Evolutionary conservation across 2,888 invertebrate genomes (phyloP).

Genomic region (Odontothrips loti): DNA sequence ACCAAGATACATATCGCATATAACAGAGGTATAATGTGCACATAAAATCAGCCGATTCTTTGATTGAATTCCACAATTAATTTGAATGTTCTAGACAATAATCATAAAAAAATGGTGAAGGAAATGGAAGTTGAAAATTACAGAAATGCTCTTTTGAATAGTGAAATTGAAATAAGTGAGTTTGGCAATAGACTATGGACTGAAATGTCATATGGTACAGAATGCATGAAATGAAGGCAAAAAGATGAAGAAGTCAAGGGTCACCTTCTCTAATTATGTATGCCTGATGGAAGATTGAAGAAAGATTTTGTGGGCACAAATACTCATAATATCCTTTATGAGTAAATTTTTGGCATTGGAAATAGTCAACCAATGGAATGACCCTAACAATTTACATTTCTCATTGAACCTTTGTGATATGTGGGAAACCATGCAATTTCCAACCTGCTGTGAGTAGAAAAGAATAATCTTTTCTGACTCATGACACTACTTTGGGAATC

Average conservation of each 20-base stretch:
- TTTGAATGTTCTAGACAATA: slow-evolving; percentile 11
- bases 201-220: no score
- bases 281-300: neutral
- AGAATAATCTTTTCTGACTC: neutral
- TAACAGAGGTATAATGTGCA: slow-evolving; percentile 5
- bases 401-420: slow-evolving; percentile 10
- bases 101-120: neutral
- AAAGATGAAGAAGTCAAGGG: no score
- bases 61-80: no score
- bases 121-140: neutral
- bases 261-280: neutral
- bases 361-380: neutral
- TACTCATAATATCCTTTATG: neutral
- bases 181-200: no score
- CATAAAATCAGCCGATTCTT: neutral
- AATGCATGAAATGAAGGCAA: no score
- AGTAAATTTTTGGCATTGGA: neutral
- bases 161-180: no score
- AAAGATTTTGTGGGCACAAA: neutral
- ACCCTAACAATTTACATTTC: neutral
- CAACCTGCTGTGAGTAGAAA: neutral
- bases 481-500: neutral
- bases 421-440: neutral
- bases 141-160: neutral
- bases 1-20: slow-evolving; percentile 16